Base-by-base conservation (phyloP, 1,140 invertebrate species). In the Leptopilina boulardi region DNA sequence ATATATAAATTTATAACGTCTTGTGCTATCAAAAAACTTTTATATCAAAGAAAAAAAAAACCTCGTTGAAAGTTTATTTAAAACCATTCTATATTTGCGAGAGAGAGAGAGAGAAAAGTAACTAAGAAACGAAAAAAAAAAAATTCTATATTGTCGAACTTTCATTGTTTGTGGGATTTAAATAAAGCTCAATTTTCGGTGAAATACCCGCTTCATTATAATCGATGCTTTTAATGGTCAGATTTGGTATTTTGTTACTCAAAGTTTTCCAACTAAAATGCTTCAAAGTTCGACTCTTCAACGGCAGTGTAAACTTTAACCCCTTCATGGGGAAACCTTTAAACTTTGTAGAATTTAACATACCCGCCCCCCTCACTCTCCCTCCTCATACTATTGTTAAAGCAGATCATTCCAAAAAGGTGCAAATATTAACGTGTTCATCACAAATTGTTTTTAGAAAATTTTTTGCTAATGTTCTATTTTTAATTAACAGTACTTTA, bases 391-490 rank as follows among this genome's bases (percentile, higher is more conserved):
- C 34, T 38, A 38, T 38, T 51, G 47, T 51, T 51, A 15, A 51
- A 51, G 15, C 47, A 18, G 5, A n/a, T 51, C 47, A n/a, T 18
- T 51, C 6, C 15, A 18, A 18, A 51, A n/a, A n/a, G 15, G 47
- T 51, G 47, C n/a, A 51, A 51, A 51, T 51, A 51, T 51, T 51
- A 51, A 51, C 15, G 47, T 51, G 15, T 15, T 47, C 42, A n/a
- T n/a, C n/a, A 41, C 38, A 41, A 10, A 41, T 41, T 41, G n/a
- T n/a, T n/a, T 41, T 41, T 5, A 41, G 9, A 41, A 41, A 4
- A 41, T 41, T 41, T 41, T 10, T 41, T 41, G 38, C n/a, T n/a
- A n/a, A n/a, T n/a, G n/a, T n/a, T n/a, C n/a, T n/a, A 44, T 44
- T 44, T 44, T 44, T 11, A 44, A 13, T 44, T 15, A 44, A 44